Conservation (phyloP, 2,113 vertebrate genomes). For the Engraulis encrasicolus region DNA sequence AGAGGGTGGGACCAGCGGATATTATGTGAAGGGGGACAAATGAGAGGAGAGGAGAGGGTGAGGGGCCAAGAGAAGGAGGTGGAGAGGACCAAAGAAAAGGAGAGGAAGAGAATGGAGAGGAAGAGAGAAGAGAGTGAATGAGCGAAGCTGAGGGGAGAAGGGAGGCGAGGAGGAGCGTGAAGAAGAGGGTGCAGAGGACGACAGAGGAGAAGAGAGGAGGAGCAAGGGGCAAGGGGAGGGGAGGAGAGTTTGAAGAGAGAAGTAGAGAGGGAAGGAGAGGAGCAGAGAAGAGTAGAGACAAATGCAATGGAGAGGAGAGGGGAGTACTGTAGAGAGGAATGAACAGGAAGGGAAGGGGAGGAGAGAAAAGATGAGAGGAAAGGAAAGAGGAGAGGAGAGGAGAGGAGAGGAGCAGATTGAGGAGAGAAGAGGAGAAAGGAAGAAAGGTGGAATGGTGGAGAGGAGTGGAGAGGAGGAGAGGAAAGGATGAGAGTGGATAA, state of each 20-base stretch:
- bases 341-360: too few relatives aligned
- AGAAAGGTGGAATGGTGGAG: conserved; percentile 13
- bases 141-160: background rate
- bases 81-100: conserved; percentile 20
- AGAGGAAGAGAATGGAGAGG: background rate
- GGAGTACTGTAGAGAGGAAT: too few relatives aligned
- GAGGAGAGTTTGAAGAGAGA: too few relatives aligned
- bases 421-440: conserved; percentile 13
- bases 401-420: conserved; percentile 22
- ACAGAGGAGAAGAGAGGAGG: conserved; percentile 19
- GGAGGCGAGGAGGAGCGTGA: conserved; percentile 16
- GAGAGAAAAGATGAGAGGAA: conserved; percentile 4
- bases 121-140: conserved; percentile 27
- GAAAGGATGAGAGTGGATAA: too few relatives aligned
- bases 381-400: conserved; percentile 8
- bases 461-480: conserved; percentile 7
- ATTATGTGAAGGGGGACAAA: conserved; percentile 10
- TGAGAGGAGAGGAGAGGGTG: conserved; percentile 17
- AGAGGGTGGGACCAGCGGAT: conserved; percentile 4
- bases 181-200: too few relatives aligned
- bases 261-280: background rate
- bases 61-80: conserved; percentile 9
- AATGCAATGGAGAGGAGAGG: conserved; percentile 17
- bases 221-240: too few relatives aligned
- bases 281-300: conserved; percentile 14